Percentiles rank a stretch among this genome's conserved stretches.
Conservation (phyloP, 23 tunicate species). For the Pegea sp. region DNA sequence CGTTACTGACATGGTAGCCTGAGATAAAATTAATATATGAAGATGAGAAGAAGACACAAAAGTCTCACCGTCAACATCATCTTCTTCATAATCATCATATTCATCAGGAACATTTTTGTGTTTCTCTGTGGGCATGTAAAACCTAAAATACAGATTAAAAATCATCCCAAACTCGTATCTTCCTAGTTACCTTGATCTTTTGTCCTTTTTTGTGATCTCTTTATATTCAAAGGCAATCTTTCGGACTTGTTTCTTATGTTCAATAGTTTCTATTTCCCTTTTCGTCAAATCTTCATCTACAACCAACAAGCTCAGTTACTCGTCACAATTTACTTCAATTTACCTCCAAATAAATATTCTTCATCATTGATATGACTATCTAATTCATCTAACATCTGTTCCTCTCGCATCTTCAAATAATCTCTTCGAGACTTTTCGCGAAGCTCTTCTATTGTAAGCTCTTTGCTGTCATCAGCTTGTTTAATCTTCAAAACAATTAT, state of each 20-base stretch:
- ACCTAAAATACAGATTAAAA: conserved; percentile 6
- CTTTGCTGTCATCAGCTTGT: conserved; percentile 8
- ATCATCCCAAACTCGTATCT: not conserved
- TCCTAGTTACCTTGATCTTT: conserved; percentile 31
- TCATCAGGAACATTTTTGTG: conserved; percentile 49
- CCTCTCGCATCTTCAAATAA: conserved; percentile 91
- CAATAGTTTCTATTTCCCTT: conserved; percentile 30
- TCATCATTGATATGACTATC: conserved; percentile 89
- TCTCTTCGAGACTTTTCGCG: conserved; percentile 84
- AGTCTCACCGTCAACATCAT: conserved; percentile 5
- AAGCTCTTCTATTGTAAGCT: conserved; percentile 20
- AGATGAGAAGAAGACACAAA: not conserved
- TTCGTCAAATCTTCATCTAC: conserved; percentile 51
- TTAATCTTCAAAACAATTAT: not conserved
- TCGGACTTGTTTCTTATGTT: conserved; percentile 57
- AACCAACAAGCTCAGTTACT: not conserved
- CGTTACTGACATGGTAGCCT: conserved; percentile 47
- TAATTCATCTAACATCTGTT: conserved; percentile 58
- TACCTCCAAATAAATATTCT: conserved; percentile 66
- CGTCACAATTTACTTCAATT: not conserved
- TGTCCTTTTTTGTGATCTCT: conserved; percentile 44
- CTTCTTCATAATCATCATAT: conserved; percentile 55
- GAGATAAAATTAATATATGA: not conserved
- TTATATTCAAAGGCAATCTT: conserved; percentile 66
- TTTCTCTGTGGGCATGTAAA: conserved; percentile 76